These are phyloP conservation scores for Tetrax tetrax DNA, from an alignment of 2,113 vertebrate species.

Conservation along the genomic window DNA sequence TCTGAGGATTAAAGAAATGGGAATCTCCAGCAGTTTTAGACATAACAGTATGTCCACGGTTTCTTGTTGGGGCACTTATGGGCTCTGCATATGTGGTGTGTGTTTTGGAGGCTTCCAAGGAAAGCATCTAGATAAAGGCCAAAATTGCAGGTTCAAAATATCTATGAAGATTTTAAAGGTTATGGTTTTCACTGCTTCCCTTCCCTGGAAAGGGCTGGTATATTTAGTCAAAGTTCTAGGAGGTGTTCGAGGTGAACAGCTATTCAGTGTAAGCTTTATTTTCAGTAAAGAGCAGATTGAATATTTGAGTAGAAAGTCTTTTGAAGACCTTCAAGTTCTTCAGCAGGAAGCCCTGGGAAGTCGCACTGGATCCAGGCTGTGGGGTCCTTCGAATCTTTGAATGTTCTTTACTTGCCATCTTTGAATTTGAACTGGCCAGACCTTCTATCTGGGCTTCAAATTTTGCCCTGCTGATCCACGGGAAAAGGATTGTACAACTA, in stretches of 20 bases:
- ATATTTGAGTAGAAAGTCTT: background rate
- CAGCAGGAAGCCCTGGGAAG: background rate
- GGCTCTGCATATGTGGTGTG: rapidly evolving
- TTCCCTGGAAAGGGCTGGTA: background rate
- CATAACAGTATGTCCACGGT: background rate
- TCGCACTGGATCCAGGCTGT: background rate
- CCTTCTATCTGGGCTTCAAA: background rate
- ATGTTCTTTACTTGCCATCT: background rate
- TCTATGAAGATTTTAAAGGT: background rate
- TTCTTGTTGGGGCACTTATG: background rate
- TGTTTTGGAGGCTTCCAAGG: background rate
- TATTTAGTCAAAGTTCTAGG: background rate
- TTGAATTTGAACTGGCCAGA: background rate
- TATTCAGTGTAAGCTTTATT: background rate
- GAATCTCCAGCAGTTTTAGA: background rate
- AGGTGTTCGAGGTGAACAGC: background rate
- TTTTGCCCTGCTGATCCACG: background rate
- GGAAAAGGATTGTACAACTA: background rate
- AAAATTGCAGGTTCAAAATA: background rate
- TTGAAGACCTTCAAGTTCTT: background rate
- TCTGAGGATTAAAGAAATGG: background rate
- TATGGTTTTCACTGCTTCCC: background rate
- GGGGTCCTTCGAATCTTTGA: background rate
- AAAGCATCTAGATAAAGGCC: background rate
- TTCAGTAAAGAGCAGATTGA: background rate